These are phyloP conservation scores for Nemotelus nigrinus DNA, from an alignment of 2,888 invertebrate species.

Conservation along the genomic window DNA sequence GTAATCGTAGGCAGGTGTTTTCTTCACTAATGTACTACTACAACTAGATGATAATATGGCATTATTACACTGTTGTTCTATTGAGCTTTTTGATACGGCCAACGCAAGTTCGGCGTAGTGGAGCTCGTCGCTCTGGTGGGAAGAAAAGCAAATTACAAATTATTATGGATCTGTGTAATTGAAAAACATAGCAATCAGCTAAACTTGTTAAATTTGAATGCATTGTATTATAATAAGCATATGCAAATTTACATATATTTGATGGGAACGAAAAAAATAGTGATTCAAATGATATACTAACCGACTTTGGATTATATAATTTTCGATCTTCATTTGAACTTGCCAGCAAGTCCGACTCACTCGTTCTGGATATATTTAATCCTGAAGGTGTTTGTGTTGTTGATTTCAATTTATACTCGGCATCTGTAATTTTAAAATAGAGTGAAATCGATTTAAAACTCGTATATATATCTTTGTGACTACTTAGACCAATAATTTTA, in stretches of 20 bases:
- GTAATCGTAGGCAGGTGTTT: constrained; percentile 60
- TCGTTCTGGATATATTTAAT: constrained; percentile 64
- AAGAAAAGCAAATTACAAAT: neutral
- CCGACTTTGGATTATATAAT: constrained; percentile 24
- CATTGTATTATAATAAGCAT: too few relatives aligned
- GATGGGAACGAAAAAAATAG: too few relatives aligned
- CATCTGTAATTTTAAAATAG: constrained; percentile 65
- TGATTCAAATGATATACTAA: neutral
- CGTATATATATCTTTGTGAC: too few relatives aligned
- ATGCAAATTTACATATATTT: too few relatives aligned
- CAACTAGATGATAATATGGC: constrained; percentile 48
- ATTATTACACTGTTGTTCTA: constrained; percentile 52
- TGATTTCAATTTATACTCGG: constrained; percentile 78
- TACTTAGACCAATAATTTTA: too few relatives aligned
- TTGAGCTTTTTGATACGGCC: constrained; percentile 55
- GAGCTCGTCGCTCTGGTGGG: constrained; percentile 57
- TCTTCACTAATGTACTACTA: constrained; percentile 47
- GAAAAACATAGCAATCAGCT: neutral
- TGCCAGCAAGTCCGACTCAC: constrained; percentile 62
- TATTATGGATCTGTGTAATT: neutral
- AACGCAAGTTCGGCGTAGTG: constrained; percentile 63
- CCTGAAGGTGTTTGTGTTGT: constrained; percentile 75
- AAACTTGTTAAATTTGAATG: neutral
- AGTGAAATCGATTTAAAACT: constrained; percentile 47
- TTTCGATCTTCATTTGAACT: constrained; percentile 32